These are phyloP conservation scores for Pelvicachromis taeniatus DNA, from an alignment of 2,113 vertebrate species.

Conservation along the genomic window DNA sequence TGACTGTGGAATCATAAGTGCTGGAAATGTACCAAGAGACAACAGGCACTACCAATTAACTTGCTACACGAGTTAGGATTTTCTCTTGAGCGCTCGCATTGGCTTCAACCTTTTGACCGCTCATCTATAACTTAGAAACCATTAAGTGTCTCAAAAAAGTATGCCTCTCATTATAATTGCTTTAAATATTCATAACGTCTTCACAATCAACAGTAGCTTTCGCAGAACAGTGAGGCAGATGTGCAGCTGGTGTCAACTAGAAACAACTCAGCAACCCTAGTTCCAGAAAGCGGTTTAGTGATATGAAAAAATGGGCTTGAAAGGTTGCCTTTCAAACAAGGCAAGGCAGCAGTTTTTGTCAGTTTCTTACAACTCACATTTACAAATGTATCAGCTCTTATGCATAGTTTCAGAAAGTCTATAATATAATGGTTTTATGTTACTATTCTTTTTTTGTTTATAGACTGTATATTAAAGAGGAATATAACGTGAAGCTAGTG, in stretches of 20 bases:
- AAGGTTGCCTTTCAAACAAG: neutral
- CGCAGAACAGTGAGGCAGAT: neutral
- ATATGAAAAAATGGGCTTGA: neutral
- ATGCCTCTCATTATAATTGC: constrained; percentile 43
- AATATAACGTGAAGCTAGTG: neutral
- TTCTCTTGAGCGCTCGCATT: constrained; percentile 24
- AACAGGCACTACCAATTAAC: constrained; percentile 53
- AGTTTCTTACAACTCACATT: neutral
- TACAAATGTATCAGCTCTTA: neutral
- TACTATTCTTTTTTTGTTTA: neutral
- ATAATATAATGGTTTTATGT: neutral
- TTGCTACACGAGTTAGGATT: constrained; percentile 9
- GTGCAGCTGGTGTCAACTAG: neutral
- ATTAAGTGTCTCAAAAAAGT: constrained; percentile 35
- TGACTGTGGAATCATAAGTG: neutral
- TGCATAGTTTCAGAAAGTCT: neutral
- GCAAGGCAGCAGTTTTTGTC: neutral
- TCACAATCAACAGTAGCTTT: constrained; percentile 13
- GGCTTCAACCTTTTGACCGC: constrained; percentile 55
- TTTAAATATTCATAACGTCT: constrained; percentile 51
- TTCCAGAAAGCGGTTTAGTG: neutral
- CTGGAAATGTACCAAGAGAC: constrained; percentile 25
- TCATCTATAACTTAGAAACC: constrained; percentile 57
- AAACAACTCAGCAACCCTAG: neutral
- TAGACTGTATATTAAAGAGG: neutral